Base-by-base conservation (phyloP, 2,797 vertebrate genomes). In the Rousettus madagascariensis region DNA sequence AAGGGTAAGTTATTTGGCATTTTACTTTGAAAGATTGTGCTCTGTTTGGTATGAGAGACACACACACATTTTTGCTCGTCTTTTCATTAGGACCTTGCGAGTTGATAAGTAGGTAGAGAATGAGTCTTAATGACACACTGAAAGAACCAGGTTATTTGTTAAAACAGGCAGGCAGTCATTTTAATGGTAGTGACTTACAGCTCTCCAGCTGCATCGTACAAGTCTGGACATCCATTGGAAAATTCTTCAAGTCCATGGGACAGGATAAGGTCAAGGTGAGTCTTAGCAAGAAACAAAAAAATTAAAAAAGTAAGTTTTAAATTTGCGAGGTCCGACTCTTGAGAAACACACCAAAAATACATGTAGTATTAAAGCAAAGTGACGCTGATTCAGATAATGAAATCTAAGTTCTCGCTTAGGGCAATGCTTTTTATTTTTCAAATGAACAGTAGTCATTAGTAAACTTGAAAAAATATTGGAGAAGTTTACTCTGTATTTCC, bases 241-340 rank as follows among this genome's bases (percentile, higher is more conserved):
- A 99, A 98, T 99, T 99, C 99, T 99, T 99, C 97, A 99, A 98
- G 97, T 99, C 99, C 99, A 99, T 99, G 3, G 99, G 99, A 97
- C 99, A 99, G 30, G 99, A 99, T 96, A 99, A 98, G 86, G 99
- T 99, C 96, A 99, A 99, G 63, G 99, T 99, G 98, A 99, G 98
- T 98, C 99, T 99, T 92, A 89, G 95, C 83, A 96, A 71, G 46
- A 88, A 6, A 65, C 96, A 41, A 65, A 68, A 63, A 94, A 71
- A 94, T 10, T 49, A 16, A 49, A 2, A 90, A 96, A 86, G 9
- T 6, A 51, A 51, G 19, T 66, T 68, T 97, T 97, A 97, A 86
- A 90, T 78, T 26, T 91, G 6, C 49, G 38, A 92, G 30, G 6
- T 93, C 4, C 86, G 68, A 65, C 77, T 90, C 28, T 78, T 96